Evolutionary conservation across 2,888 invertebrate species (phyloP), one percentile per base, ranked within the genome.

Genomic region (Adelognathus sp.): DNA sequence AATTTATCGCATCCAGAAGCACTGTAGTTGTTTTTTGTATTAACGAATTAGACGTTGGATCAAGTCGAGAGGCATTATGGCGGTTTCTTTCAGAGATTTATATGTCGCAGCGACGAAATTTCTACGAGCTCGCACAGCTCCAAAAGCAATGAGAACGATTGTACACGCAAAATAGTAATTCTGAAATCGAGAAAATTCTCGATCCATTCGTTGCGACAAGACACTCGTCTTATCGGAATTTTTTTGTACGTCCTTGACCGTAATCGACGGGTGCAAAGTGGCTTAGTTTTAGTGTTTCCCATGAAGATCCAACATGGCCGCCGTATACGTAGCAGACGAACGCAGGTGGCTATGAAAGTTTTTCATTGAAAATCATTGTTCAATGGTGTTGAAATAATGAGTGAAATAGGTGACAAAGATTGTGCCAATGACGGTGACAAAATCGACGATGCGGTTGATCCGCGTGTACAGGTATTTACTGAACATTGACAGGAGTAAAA

Each of bases 391-490:
- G 39, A 56, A 72, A 81, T 70, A 44, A 89, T 89, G 89, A 89
- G 86, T 83, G 85, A 82, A 80, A 84, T 85, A 69, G 79, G 82
- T 79, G 85, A 85, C 39, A 84, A 80, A 61, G 88, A 87, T 73
- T 83, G 81, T 84, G 82, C 78, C 77, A 87, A 88, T 78, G 88
- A 90, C 79, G 84, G 83, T 66, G 90, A 90, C 74, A 85, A 85
- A 69, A 75, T 88, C 39, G 91, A 91, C 88, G 96, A 96, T 93
- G 94, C 95, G 83, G 94, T 96, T 89, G 96, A 96, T 93, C 96
- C 96, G 72, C 93, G 96, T 91, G 96, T 96, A 88, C 96, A 96
- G 94, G 95, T 95, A 92, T 92, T 90, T 85, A 92, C 92, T 92
- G 86, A 92, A 92, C 91, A 86, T 90, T 88, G 89, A 89, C 82